phyloP scores from a whole-genome alignment of 2,888 invertebrate species.

The Aporophyla nigra region DNA sequence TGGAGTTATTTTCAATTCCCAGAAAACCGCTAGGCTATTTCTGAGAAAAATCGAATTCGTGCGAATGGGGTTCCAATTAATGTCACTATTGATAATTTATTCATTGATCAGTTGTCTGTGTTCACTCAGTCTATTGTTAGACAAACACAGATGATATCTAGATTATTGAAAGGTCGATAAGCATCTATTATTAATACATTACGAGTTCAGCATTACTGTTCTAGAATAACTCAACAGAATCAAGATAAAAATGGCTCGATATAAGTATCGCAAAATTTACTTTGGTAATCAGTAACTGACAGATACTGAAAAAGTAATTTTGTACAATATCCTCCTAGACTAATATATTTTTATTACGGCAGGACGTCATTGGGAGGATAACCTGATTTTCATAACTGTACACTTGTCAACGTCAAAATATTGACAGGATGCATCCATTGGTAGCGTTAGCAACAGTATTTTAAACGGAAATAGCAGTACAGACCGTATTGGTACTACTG shows the following conservation, averaged over 20 bases:
- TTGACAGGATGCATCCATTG: no score
- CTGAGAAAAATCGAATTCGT: not conserved
- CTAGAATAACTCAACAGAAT: not conserved
- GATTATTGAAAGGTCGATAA: slow-evolving; percentile 19
- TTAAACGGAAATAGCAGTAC: no score
- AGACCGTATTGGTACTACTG: no score
- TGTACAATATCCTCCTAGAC: not conserved
- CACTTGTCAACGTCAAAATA: no score
- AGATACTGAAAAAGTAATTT: not conserved
- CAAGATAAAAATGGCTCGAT: not conserved
- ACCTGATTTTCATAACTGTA: no score
- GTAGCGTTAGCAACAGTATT: no score
- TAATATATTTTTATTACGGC: no score
- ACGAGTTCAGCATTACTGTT: not conserved
- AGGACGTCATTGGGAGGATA: no score
- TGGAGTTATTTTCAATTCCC: slow-evolving; percentile 2
- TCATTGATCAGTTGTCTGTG: slow-evolving; percentile 13
- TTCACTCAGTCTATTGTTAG: slow-evolving; percentile 2
- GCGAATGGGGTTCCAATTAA: not conserved
- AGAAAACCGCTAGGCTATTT: not conserved
- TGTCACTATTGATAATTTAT: slow-evolving; percentile 19
- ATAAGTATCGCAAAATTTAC: not conserved
- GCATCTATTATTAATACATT: slow-evolving; percentile 21
- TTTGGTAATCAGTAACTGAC: not conserved
- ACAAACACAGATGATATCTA: slow-evolving; percentile 3